phyloP scores from a whole-genome alignment of 2,113 vertebrate species.

The Trochalopteron elliotii region DNA sequence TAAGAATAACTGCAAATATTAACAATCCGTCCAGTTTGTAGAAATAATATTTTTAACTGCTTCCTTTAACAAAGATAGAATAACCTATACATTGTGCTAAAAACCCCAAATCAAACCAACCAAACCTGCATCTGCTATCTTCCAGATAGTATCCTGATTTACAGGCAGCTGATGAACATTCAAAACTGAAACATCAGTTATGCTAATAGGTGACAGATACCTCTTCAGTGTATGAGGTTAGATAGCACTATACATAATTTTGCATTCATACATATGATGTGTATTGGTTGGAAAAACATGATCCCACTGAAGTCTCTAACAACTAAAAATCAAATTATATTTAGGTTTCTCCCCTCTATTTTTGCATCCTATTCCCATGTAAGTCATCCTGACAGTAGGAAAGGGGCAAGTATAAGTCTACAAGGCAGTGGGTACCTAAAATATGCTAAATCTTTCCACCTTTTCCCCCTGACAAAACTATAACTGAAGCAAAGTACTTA shows the following conservation, averaged over 20 bases:
- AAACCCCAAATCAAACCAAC: rapidly evolving
- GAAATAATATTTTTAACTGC: neutral
- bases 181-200: neutral
- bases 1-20: neutral
- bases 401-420: neutral
- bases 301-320: neutral
- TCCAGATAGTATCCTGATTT: neutral
- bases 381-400: neutral
- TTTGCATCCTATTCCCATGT: neutral
- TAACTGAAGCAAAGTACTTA: neutral
- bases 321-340: neutral
- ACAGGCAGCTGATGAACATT: neutral
- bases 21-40: neutral
- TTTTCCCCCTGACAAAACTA: neutral
- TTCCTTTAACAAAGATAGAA: neutral
- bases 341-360: neutral
- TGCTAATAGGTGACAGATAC: neutral
- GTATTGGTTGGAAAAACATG: neutral
- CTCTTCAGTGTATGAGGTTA: neutral
- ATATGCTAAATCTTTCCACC: neutral
- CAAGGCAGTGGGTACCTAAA: neutral
- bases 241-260: neutral
- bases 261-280: neutral
- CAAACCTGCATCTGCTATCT: neutral
- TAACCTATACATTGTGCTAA: neutral